These are phyloP conservation scores for Scaptomyza hsui DNA, from an alignment of 1,140 invertebrate genomes.

Conservation along the genomic window DNA sequence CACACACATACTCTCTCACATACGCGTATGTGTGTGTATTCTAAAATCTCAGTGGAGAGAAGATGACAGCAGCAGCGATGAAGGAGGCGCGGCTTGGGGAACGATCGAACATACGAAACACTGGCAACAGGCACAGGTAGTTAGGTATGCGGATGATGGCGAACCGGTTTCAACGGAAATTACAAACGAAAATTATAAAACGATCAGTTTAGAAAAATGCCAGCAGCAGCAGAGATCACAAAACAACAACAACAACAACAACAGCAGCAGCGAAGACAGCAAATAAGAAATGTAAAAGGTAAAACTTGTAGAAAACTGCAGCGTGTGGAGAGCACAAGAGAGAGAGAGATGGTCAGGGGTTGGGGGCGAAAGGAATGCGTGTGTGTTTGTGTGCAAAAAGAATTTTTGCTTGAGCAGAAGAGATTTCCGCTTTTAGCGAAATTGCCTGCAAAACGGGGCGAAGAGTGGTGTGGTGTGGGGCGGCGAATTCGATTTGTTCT, in stretches of 20 bases:
- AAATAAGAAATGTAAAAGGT: slow-evolving; percentile 52
- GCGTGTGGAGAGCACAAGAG: neutral
- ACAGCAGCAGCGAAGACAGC: slow-evolving; percentile 18
- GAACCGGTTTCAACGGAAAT: slow-evolving; percentile 84
- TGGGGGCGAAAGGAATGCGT: slow-evolving; percentile 27
- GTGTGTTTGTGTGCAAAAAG: slow-evolving; percentile 32
- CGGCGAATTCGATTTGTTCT: slow-evolving; percentile 9
- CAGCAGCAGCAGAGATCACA: slow-evolving; percentile 37
- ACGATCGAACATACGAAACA: slow-evolving; percentile 3
- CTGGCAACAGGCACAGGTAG: slow-evolving; percentile 68
- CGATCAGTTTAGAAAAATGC: slow-evolving; percentile 79
- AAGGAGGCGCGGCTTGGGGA: slow-evolving; percentile 41
- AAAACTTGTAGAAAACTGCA: slow-evolving; percentile 40
- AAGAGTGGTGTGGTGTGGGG: neutral
- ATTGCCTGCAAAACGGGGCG: neutral
- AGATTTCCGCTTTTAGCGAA: slow-evolving; percentile 65
- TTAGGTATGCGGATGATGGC: slow-evolving; percentile 80
- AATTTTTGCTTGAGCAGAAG: slow-evolving; percentile 68
- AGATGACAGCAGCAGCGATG: slow-evolving; percentile 41
- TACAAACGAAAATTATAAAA: slow-evolving; percentile 83
- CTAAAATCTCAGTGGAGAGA: slow-evolving; percentile 61
- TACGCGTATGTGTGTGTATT: slow-evolving; percentile 38
- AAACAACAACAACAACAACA: slow-evolving; percentile 25
- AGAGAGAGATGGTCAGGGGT: neutral
- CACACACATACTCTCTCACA: slow-evolving; percentile 3